Evolutionary conservation across 2,888 invertebrate species (phyloP).

Genomic region (Lepetodrilus schrolli): DNA sequence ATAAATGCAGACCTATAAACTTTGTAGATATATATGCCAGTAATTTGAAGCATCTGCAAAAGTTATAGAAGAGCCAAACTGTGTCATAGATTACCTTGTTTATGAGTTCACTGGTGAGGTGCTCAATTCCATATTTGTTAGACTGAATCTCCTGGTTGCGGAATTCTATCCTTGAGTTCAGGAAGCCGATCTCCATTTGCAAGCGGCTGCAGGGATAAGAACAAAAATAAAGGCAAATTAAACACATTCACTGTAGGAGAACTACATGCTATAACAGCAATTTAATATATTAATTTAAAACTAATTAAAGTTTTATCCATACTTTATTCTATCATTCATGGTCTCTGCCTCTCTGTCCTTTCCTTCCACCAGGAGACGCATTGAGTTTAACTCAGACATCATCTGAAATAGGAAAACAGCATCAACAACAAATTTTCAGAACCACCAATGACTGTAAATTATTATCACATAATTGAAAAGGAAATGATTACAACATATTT

Average conservation of each 20-base stretch:
- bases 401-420: too few relatives aligned
- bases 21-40: too few relatives aligned
- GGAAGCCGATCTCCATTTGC: slow-evolving; percentile 57
- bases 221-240: too few relatives aligned
- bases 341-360: slow-evolving; percentile 64
- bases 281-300: not conserved
- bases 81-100: too few relatives aligned
- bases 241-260: not conserved
- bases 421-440: too few relatives aligned
- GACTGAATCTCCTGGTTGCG: slow-evolving; percentile 59
- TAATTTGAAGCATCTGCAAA: too few relatives aligned
- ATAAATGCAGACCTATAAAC: too few relatives aligned
- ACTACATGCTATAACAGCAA: not conserved
- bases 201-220: slow-evolving; percentile 56
- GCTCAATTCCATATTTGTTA: slow-evolving; percentile 57
- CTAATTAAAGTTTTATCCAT: slow-evolving; percentile 37
- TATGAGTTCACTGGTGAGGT: slow-evolving; percentile 62
- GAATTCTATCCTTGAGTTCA: slow-evolving; percentile 55
- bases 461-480: too few relatives aligned
- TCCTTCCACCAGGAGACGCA: slow-evolving; percentile 60
- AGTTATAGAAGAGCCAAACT: too few relatives aligned
- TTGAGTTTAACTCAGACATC: slow-evolving; percentile 58
- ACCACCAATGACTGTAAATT: too few relatives aligned
- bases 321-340: slow-evolving; percentile 63
- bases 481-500: too few relatives aligned